Base-by-base conservation (phyloP, 2,797 vertebrate species). In the Denticeps clupeoides region DNA sequence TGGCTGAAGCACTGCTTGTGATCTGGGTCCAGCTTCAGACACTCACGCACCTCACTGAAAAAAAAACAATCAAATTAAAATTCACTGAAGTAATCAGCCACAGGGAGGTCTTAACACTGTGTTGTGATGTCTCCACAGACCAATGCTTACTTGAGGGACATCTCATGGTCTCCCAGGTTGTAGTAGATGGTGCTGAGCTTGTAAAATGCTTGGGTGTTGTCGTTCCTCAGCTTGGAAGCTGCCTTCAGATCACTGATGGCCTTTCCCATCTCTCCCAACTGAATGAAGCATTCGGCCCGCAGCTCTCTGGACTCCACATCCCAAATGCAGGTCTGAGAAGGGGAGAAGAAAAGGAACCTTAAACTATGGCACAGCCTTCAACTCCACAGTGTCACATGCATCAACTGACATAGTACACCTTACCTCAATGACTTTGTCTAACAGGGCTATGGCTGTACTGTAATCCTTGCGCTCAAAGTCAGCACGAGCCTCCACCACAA, bases 111-210 rank as follows among this genome's bases (percentile, higher is more conserved):
- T 3, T 18, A 24, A 28, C 27, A 10, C 11, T 12, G 8, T 24
- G 4, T 7, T 28, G 6, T 32, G 29, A 12, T 32, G 29, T 29
- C 29, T 13, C 3, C 32, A n/a, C 32, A 58, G 3, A 68, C 38
- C 27, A 40, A 23, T 40, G 42, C 51, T 85, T 79, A 97, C 95
- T 80, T 92, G 64, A 98, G 92, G 49, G 95, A 93, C 75, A 96
- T 82, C 57, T 95, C 89, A 1, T 97, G 93, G 75, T 98, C 93
- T 64, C 94, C 95, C 18, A 97, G 81, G 23, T 87, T 77, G 59
- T 97, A 99, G 69, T 98, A 93, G 72, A 99, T 89, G 51, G 43
- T 89, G 83, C 91, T 97, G 74, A 97, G 89, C 73, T 88, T 91
- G 79, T 90, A 93, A 73, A 92, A 97, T 29, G 91, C 93, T 71